These are phyloP conservation scores for Meloidogyne chitwoodi DNA, from an alignment of 1,140 invertebrate genomes.

Conservation along the genomic window DNA sequence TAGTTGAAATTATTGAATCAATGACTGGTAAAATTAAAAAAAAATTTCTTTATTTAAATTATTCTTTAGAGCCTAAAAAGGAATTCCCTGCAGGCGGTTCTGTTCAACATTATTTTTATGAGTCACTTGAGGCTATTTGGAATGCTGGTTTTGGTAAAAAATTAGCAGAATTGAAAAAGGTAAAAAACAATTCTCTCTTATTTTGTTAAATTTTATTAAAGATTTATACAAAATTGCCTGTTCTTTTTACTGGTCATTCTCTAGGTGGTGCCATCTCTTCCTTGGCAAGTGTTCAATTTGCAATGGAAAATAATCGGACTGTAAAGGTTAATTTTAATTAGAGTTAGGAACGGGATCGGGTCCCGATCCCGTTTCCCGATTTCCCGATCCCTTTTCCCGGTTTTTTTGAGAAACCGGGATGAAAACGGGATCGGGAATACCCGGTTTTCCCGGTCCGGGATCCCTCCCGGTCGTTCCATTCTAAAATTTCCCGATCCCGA, in stretches of 20 bases:
- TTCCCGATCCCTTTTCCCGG: too few relatives aligned
- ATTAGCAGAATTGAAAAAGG: constrained; percentile 26
- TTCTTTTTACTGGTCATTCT: constrained; percentile 47
- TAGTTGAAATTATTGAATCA: constrained; percentile 43
- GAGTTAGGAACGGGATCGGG: too few relatives aligned
- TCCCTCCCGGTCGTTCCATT: too few relatives aligned
- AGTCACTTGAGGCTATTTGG: constrained; percentile 30
- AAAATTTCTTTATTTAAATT: not conserved
- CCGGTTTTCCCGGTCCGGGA: too few relatives aligned
- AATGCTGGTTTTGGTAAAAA: constrained; percentile 29
- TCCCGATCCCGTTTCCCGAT: too few relatives aligned
- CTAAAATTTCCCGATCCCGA: too few relatives aligned
- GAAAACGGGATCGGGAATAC: too few relatives aligned
- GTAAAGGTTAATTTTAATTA: not conserved
- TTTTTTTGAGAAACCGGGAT: too few relatives aligned
- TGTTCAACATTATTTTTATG: constrained; percentile 45
- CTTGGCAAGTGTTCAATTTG: constrained; percentile 46
- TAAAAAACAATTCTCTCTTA: not conserved
- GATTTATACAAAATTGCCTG: constrained; percentile 21
- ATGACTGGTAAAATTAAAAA: constrained; percentile 32
- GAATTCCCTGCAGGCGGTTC: constrained; percentile 42
- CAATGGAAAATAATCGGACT: constrained; percentile 28
- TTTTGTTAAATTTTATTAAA: not conserved
- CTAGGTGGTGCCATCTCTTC: constrained; percentile 43
- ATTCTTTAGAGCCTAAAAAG: constrained; percentile 32